Evolutionary conservation across 2,797 vertebrate species (phyloP).

Genomic region (Platyrinchus mystaceus): DNA sequence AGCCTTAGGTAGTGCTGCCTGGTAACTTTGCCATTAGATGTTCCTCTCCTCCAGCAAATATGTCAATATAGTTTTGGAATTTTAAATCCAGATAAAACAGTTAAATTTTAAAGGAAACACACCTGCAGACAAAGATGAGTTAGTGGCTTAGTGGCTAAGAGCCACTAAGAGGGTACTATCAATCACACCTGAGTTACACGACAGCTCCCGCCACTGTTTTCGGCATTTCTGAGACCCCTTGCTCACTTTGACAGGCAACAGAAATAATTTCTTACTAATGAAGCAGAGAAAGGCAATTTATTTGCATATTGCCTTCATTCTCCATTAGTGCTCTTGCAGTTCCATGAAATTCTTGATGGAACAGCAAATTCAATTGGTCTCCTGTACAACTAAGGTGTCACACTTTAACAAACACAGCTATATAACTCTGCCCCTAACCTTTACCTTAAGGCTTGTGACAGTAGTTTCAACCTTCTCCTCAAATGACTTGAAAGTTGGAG

Average conservation of each 20-base stretch:
- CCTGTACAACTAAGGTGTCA: not conserved
- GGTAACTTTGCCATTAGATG: not conserved
- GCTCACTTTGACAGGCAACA: not conserved
- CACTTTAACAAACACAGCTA: not conserved
- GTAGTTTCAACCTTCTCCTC: slow-evolving; percentile 97
- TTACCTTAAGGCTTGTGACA: slow-evolving; percentile 93
- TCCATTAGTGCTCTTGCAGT: not conserved
- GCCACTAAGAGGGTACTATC: not conserved
- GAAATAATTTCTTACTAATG: not conserved
- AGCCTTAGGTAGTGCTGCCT: not conserved
- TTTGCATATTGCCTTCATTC: not conserved
- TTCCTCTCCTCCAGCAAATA: not conserved
- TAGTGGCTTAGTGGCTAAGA: not conserved
- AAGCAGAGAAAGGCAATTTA: not conserved
- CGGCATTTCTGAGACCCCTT: not conserved
- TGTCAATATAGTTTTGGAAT: not conserved
- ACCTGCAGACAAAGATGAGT: not conserved
- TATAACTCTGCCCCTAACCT: not conserved
- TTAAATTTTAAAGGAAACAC: not conserved
- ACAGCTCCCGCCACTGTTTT: not conserved
- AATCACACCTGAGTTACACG: not conserved
- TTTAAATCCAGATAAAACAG: not conserved
- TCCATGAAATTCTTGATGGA: not conserved
- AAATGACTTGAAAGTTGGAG: slow-evolving; percentile 94
- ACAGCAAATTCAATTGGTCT: not conserved